Evolutionary conservation across 1,140 invertebrate species (phyloP), one percentile per base, ranked within the genome.

Genomic region (Heliconius eleuchia): DNA sequence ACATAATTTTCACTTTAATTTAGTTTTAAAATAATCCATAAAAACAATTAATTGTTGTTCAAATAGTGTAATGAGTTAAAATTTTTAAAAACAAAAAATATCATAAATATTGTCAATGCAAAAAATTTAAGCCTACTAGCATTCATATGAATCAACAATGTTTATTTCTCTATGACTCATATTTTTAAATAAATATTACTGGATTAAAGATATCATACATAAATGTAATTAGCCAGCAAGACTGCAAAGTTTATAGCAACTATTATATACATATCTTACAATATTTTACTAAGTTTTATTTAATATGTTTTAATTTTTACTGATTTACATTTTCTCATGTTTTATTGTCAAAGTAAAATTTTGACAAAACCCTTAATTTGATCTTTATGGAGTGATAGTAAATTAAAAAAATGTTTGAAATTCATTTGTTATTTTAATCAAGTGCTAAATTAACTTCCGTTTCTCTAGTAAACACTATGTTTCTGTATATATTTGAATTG

Each of bases 401-500:
- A 66, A 3, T 66, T 16, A 16, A 46, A 46, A 66, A 13, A 66
- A 66, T 5, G 55, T 66, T 66, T 66, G 16, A 66, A 66, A 66
- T 30, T 66, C 23, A 30, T 66, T 66, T 27, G 60, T 66, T 66
- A 30, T 27, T 66, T 11, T 66, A 27, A 66, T 30, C 60, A 66
- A 66, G 27, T 66, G 57, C 74, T 70, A 70, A 76, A 42, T 76
- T 70, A 76, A 76, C 57, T 71, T 27, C 72, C 46, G 19, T 73
- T 78, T 73, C 30, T 79, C 71, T 77, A 71, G 39, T 30, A 50
- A 23, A 74, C 73, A 60, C 50, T 79, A 83, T 85, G 86, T 89
- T 89, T 91, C 86, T 94, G 90, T 94, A 91, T 92, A 92, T 94
- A 94, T 92, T 91, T 92, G 89, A 83, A 16, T 46, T 90, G 84